Conservation (phyloP, 2,888 invertebrate genomes). For the Lacanobia wlatinum region DNA sequence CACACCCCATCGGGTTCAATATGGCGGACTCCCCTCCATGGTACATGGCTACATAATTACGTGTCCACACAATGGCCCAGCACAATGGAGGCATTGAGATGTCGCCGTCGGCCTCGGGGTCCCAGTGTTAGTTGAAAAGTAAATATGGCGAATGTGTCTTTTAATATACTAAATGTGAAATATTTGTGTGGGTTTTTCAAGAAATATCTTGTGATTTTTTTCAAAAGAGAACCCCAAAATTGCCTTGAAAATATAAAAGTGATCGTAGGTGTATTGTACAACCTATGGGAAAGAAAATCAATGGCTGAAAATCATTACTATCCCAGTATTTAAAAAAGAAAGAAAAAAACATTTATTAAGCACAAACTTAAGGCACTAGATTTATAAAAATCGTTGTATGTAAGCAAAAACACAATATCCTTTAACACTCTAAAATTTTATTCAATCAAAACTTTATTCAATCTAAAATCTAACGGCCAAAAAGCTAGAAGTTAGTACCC, state of each 20-base stretch:
- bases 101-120: slow-evolving; percentile 41
- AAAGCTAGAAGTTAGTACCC: no score
- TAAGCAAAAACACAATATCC: no score
- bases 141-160: slow-evolving; percentile 55
- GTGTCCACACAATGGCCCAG: slow-evolving; percentile 71
- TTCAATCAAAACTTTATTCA: no score
- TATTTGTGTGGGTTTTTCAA: background rate
- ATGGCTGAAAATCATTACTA: no score
- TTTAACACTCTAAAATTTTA: no score
- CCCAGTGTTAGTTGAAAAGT: slow-evolving; percentile 51
- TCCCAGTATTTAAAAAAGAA: no score
- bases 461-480: no score
- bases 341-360: no score
- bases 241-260: background rate
- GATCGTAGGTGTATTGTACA: no score
- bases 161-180: slow-evolving; percentile 5
- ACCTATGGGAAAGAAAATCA: no score
- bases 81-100: slow-evolving; percentile 69
- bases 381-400: no score
- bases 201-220: background rate
- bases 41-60: slow-evolving; percentile 80
- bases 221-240: background rate
- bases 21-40: slow-evolving; percentile 66
- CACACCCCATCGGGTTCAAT: slow-evolving; percentile 74
- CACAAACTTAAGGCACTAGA: no score